Percentiles rank a stretch among this genome's conserved stretches.
phyloP scores from a whole-genome alignment of 2,888 invertebrate genomes.

The Lepidocyrtoides sp. region DNA sequence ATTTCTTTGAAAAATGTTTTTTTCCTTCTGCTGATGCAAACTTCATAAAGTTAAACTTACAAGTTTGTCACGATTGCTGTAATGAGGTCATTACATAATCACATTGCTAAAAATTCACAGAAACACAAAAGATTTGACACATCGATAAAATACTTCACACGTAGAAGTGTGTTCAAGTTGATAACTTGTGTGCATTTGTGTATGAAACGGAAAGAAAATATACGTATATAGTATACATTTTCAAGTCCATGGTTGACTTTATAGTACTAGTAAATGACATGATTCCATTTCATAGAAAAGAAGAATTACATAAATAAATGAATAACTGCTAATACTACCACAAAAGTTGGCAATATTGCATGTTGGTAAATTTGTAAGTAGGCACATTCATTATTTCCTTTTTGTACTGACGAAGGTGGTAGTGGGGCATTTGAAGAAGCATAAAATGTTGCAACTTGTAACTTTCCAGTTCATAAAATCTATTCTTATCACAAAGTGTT shows the following conservation, averaged over 20 bases:
- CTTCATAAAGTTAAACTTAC: no score
- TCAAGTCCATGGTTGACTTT: no score
- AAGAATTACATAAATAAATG: no score
- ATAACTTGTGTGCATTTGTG: neutral
- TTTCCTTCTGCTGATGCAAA: no score
- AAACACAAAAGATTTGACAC: no score
- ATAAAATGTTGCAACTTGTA: constrained; percentile 66
- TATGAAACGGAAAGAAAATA: constrained; percentile 27
- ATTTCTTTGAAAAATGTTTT: no score
- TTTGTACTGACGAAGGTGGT: neutral
- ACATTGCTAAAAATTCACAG: no score
- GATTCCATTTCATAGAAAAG: neutral
- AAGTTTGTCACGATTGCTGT: no score
- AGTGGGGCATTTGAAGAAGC: neutral
- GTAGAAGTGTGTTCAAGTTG: neutral
- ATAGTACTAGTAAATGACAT: neutral
- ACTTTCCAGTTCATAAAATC: constrained; percentile 63
- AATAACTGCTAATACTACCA: no score
- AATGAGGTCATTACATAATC: no score
- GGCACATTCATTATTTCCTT: neutral
- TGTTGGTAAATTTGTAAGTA: no score
- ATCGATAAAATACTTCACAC: constrained; percentile 24
- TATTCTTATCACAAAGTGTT: constrained; percentile 28
- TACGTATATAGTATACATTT: no score
- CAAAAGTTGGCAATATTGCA: neutral